Base-by-base conservation (phyloP, 1,140 invertebrate genomes). In the Drosophila oshimai region DNA sequence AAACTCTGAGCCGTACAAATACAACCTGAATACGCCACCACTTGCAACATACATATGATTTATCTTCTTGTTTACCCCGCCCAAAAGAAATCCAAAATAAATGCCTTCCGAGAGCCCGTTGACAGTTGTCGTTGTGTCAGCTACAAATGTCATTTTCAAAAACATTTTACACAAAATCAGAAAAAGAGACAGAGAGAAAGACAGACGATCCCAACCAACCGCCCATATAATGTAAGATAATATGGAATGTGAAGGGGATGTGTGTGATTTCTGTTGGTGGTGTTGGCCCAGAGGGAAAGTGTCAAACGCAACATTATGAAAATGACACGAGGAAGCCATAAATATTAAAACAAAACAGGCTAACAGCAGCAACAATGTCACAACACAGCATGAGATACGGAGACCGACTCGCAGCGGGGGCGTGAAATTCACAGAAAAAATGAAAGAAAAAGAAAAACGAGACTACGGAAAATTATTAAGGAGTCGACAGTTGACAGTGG, bases 241-340 rank as follows among this genome's bases (percentile, higher is more conserved):
- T 87, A 72, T 34, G 34, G 31, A 51, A 51, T 69, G 53, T 61
- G 62, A 47, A 45, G 57, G 64, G 39, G 53, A 64, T 71, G 67
- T 70, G 67, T 70, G 64, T 58, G 65, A 67, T 42, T 61, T 64
- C 22, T 44, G 9, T 44, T 44, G 33, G 54, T 50, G 78, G 33
- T 49, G n/a, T n/a, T n/a, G n/a, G 74, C 45, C 67, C 46, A 67
- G 61, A 75, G 72, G 73, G 83, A 90, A 89, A 79, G 89, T 90
- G 88, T 90, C 89, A 90, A 90, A 88, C 62, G 78, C 81, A 81
- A 81, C 77, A 90, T 86, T 90, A 81, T 78, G 76, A 90, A 90
- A 88, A 90, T 89, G 89, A 90, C 88, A 83, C 70, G 70, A 86
- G 89, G 88, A 90, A 90, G 83, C 83, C 84, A 89, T 90, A 90